Evolutionary conservation across 2,113 vertebrate genomes (phyloP).

Genomic region (Podocnemis expansa): DNA sequence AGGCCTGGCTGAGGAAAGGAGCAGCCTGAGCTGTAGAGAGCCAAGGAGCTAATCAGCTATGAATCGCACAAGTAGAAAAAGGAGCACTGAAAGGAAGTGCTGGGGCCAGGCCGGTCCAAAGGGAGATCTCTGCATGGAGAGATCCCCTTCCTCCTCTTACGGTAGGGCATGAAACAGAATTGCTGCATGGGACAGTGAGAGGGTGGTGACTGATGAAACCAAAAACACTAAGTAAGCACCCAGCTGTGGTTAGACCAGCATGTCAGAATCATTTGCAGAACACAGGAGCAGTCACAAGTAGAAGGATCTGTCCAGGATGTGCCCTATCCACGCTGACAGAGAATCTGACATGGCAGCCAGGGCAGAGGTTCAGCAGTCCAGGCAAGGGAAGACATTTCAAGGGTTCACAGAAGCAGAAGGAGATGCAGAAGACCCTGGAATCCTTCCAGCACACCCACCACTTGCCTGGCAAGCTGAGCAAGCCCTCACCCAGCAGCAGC

Average conservation of each 20-base stretch:
- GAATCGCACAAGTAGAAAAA: neutral
- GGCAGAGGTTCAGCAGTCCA: neutral
- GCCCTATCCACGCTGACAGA: neutral
- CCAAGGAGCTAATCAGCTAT: neutral
- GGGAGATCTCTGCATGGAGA: neutral
- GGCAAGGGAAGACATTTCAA: neutral
- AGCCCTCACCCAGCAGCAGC: no score
- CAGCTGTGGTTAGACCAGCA: neutral
- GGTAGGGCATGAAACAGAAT: neutral
- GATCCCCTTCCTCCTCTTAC: neutral
- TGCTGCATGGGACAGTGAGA: neutral
- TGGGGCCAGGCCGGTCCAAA: neutral
- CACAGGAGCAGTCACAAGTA: neutral
- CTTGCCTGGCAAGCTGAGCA: no score
- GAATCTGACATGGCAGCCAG: neutral
- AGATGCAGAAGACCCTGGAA: neutral
- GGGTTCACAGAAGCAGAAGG: neutral
- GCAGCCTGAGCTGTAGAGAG: neutral
- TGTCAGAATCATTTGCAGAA: neutral
- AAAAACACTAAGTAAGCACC: neutral
- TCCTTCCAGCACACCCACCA: neutral
- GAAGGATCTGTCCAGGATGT: neutral
- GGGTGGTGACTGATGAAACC: neutral
- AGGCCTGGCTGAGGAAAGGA: neutral
- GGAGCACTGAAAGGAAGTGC: neutral